These are phyloP conservation scores for Bradypodion pumilum DNA, from an alignment of 2,797 vertebrate genomes.

Conservation along the genomic window DNA sequence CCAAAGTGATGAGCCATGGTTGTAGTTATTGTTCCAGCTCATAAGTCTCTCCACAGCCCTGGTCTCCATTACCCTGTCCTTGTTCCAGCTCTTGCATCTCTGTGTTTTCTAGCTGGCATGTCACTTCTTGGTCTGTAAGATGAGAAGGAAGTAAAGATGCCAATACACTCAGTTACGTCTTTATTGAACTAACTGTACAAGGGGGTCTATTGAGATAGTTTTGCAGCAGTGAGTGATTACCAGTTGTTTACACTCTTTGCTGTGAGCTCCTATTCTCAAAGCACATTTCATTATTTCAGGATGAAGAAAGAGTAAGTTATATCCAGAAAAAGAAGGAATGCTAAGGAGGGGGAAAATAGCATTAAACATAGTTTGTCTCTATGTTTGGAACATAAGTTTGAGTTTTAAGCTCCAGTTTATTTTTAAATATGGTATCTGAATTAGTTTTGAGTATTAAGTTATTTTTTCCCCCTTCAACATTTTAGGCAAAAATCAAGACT, in stretches of 20 bases:
- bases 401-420: not conserved
- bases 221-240: not conserved
- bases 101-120: not conserved
- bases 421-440: not conserved
- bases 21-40: not conserved
- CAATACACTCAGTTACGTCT: not conserved
- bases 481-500: not conserved
- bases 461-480: not conserved
- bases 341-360: no score
- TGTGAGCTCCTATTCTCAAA: not conserved
- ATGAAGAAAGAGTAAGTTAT: no score
- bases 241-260: not conserved
- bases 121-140: not conserved
- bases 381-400: not conserved
- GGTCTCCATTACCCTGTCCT: not conserved
- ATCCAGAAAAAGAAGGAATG: not conserved
- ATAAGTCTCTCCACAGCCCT: not conserved
- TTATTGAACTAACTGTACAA: slow-evolving; percentile 10
- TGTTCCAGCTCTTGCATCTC: not conserved
- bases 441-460: not conserved
- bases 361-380: not conserved
- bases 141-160: not conserved
- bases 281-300: not conserved
- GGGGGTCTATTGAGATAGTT: not conserved
- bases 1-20: not conserved